Evolutionary conservation across 2,888 invertebrate species (phyloP).

Genomic region (Norana najaformis): DNA sequence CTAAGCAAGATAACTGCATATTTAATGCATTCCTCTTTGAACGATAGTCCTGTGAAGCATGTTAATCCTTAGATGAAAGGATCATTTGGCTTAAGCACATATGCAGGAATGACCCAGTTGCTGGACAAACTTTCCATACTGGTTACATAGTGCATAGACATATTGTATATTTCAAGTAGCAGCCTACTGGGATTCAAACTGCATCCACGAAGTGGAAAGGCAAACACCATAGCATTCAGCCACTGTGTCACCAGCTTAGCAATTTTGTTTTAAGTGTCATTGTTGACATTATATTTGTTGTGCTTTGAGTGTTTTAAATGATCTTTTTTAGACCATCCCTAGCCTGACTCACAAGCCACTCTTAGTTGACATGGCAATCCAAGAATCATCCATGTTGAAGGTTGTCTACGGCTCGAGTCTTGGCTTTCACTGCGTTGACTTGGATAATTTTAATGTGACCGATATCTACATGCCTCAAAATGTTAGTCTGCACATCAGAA

Average conservation of each 20-base stretch:
- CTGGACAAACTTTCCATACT: no score
- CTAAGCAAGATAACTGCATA: background rate
- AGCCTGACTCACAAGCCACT: conserved; percentile 32
- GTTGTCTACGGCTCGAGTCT: conserved; percentile 33
- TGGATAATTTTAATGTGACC: conserved; percentile 31
- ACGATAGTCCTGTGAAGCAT: background rate
- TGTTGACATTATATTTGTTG: background rate
- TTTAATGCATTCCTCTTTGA: background rate
- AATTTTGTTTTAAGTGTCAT: background rate
- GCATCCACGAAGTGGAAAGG: background rate
- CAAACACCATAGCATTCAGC: background rate
- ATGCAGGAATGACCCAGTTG: background rate
- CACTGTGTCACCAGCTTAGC: background rate
- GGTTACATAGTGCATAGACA: background rate
- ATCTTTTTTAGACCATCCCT: conserved; percentile 29
- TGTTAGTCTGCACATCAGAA: conserved; percentile 27
- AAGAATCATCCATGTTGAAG: conserved; percentile 32
- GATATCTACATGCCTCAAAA: conserved; percentile 35
- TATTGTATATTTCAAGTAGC: background rate
- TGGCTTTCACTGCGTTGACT: conserved; percentile 36
- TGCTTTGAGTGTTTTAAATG: background rate
- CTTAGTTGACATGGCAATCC: conserved; percentile 33
- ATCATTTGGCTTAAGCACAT: background rate
- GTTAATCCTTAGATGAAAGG: background rate
- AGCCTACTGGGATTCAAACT: background rate